Evolutionary conservation across 2,113 vertebrate genomes (phyloP), one percentile per base, ranked within the genome.

Genomic region (Elgaria multicarinata): DNA sequence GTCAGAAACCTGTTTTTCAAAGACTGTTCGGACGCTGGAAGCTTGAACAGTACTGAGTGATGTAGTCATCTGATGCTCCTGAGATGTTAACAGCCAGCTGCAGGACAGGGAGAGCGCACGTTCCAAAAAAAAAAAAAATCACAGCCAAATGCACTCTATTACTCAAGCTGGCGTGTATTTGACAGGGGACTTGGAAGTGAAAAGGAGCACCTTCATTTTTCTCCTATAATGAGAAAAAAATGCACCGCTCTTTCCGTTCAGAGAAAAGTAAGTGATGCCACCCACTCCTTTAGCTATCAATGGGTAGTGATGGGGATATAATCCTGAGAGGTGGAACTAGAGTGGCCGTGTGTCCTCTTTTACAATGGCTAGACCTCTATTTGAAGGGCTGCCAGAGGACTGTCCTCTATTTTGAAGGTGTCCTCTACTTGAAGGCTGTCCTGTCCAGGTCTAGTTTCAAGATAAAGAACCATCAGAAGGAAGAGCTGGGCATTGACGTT

Each of bases 71-170:
- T 22, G 24, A 64, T 69, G 76, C 53, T 69, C 42, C 36, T 64
- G 53, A 10, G 46, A 24, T 26, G 50, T 75, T 64, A 36, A 75
- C 53, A 86, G 84, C 53, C 77, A 53, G 53, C 33, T 39, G 13
- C 6, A 53, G n/a, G n/a, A 0, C 62, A 86, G 72, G n/a, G 9
- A 86, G 85, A 13, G 24, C 46, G 0, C 0, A 33, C 12, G 46
- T 39, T 75, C 10, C 0, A 0, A 66, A 20, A 42, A 42, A 66
- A 20, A 42, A 42, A 33, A 62, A 46, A 80, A 13, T 24, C 62
- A 2, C 55, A 8, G 46, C 28, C 77, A 80, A 83, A 44, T 10
- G 62, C 16, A 33, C 67, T 84, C 55, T 46, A 0, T 0, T 0
- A 1, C 4, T 87, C 50, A 3, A 0, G 5, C 74, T 90, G 16